Base-by-base conservation (phyloP, 2,888 invertebrate genomes). In the Galeruca laticollis region DNA sequence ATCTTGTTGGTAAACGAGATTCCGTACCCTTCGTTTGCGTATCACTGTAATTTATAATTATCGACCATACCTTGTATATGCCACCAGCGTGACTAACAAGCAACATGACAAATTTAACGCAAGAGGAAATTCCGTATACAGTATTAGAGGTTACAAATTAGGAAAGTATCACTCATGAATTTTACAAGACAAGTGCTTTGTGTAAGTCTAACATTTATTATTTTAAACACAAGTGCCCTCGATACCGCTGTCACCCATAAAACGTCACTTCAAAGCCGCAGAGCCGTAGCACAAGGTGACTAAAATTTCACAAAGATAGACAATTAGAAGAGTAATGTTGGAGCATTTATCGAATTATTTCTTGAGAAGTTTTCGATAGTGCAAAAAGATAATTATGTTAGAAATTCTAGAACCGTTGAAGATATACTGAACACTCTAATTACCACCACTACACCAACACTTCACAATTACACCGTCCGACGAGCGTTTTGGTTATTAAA, bases 141-240 rank as follows among this genome's bases (percentile, higher is more conserved):
- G 64, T 64, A 56, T 64, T 64, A 64, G 56, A 63, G 57, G 56
- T 56, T 64, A 64, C 64, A 64, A 64, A 64, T 64, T 64, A 57
- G 64, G 64, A 33, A 64, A 26, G 26, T 63, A 63, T 63, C 63
- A 63, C 54, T 63, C 63, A 63, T 26, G 64, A 57, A 57, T 56
- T 64, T 33, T 21, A 51, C 54, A 43, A 64, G 64, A 64, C 64
- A 64, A 64, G 64, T 57, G 60, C 40, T 60, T 60, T 60, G 47
- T 47, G 64, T 64, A 64, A 56, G 64, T 64, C 56, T 64, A 52
- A 64, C 56, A 63, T 63, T 63, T 63, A 63, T 63, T 63, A 63
- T 63, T 63, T 63, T 63, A 63, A 63, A 63, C 54, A 40, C 40
- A 43, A 63, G 52, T 63, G 15, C 54, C 51, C 54, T 47, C 20